These are phyloP conservation scores for Corvus hawaiiensis DNA, from an alignment of 2,113 vertebrate genomes.

Conservation along the genomic window DNA sequence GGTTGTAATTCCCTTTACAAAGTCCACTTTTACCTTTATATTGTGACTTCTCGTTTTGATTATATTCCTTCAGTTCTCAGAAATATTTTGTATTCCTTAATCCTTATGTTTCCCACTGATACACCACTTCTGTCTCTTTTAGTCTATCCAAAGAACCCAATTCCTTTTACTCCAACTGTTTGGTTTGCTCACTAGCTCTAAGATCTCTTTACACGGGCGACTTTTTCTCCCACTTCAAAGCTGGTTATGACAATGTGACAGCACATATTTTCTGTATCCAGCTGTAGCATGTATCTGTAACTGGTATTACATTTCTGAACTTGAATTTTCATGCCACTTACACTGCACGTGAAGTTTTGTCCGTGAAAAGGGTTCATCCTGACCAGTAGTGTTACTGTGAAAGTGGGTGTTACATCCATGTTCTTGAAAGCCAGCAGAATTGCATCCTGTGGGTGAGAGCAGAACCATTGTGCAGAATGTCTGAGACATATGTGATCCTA, in stretches of 20 bases:
- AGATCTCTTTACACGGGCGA: not conserved
- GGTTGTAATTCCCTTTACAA: not conserved
- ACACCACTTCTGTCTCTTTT: not conserved
- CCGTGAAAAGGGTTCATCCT: not conserved
- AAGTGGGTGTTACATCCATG: not conserved
- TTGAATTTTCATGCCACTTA: not conserved
- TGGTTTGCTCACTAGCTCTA: not conserved
- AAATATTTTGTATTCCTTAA: not conserved
- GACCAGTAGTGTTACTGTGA: not conserved
- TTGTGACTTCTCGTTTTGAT: constrained; percentile 12
- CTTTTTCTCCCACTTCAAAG: constrained; percentile 6
- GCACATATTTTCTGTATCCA: not conserved
- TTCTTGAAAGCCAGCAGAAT: not conserved
- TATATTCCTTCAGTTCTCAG: not conserved
- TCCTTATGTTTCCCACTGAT: not conserved
- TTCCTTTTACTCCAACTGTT: not conserved
- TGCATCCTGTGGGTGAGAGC: not conserved
- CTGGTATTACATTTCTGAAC: not conserved
- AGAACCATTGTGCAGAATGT: not conserved
- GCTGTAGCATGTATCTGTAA: not conserved
- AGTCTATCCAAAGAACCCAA: not conserved
- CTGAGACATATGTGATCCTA: not conserved
- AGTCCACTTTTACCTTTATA: not conserved
- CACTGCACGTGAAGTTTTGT: not conserved
- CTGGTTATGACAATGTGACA: not conserved